Percentiles rank a stretch among this genome's conserved stretches.
Conservation (phyloP, 53 echinoderm and acorn worm species). For the Echinarachnius parma region DNA sequence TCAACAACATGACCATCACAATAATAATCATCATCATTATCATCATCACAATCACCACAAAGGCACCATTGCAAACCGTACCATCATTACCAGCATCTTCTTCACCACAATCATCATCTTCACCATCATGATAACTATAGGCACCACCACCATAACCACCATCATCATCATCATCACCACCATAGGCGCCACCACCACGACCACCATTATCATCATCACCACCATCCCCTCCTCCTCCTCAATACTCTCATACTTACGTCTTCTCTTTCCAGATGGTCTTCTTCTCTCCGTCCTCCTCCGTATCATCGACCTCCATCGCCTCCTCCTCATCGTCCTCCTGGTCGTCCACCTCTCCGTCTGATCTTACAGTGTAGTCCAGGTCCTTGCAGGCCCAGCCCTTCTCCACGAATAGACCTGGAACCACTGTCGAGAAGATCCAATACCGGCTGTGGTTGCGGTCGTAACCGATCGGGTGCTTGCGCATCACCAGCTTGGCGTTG, state of each 20-base stretch:
- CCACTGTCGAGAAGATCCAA: conserved; percentile 83
- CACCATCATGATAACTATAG: not conserved
- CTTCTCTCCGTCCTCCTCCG: conserved; percentile 10
- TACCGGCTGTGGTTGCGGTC: conserved; percentile 91
- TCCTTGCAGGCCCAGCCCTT: conserved; percentile 82
- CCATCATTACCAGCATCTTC: not conserved
- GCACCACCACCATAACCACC: not conserved
- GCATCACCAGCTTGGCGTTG: conserved; percentile 66
- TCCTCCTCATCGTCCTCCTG: conserved; percentile 32
- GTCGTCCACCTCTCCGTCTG: conserved; percentile 7
- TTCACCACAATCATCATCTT: not conserved
- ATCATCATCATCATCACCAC: not conserved
- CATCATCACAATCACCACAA: not conserved
- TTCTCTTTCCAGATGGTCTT: conserved; percentile 20
- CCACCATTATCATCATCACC: not conserved
- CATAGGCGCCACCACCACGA: not conserved
- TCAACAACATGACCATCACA: no score
- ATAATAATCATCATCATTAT: not conserved
- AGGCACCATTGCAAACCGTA: not conserved
- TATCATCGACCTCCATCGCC: not conserved
- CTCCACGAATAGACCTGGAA: conserved; percentile 86
- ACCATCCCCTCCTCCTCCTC: not conserved
- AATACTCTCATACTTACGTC: conserved; percentile 42
- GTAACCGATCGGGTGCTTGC: conserved; percentile 67
- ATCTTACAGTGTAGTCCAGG: conserved; percentile 42